Base-by-base conservation (phyloP, 2,113 vertebrate species). In the Zingel zingel region DNA sequence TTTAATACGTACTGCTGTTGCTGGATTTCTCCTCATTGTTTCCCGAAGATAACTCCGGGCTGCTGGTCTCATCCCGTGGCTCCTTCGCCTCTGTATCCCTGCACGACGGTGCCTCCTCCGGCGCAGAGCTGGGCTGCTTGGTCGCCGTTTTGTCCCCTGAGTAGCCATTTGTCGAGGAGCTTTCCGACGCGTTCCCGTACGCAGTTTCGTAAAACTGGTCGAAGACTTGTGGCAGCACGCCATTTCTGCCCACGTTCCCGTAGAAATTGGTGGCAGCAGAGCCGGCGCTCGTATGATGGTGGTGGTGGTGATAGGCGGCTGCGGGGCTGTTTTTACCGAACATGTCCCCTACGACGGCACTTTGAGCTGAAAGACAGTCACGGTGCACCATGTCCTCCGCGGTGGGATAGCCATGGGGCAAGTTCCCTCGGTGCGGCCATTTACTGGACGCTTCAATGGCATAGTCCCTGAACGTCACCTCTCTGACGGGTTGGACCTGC, bases 401-500 rank as follows among this genome's bases (percentile, higher is more conserved):
- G 83, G 96, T 95, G 64, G 98, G 95, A 94, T 98, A 99, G 94
- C 97, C 98, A 89, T 98, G 98, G 90, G 97, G 92, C 93, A 98
- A 95, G 88, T 97, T 97, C 85, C 95, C 96, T 90, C 98, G 95
- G 95, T 97, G 96, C 93, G 97, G 96, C 98, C 98, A 99, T 93
- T 99, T 99, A 95, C 95, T 94, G 93, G 98, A 97, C 86, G 97
- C 96, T 90, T 99, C 98, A 95, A 99, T 97, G 92, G 97, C 97
- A 94, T 99, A 99, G 95, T 99, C 98, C 91, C 98, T 96, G 96
- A 99, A 99, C 94, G 98, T 99, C 93, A 99, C 97, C 94, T 99
- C 98, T 93, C 97, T 95, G 92, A 99, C 98, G 88, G 97, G 97
- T 88, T 98, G 97, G 92, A 99, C 97, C 94, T 97, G 98, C 95